A percentile compares a stretch with the other conserved stretches of the same genome.
Evolutionary conservation across 2,113 vertebrate species (phyloP).

Genomic region (Calyptommatus sinebrachiatus): DNA sequence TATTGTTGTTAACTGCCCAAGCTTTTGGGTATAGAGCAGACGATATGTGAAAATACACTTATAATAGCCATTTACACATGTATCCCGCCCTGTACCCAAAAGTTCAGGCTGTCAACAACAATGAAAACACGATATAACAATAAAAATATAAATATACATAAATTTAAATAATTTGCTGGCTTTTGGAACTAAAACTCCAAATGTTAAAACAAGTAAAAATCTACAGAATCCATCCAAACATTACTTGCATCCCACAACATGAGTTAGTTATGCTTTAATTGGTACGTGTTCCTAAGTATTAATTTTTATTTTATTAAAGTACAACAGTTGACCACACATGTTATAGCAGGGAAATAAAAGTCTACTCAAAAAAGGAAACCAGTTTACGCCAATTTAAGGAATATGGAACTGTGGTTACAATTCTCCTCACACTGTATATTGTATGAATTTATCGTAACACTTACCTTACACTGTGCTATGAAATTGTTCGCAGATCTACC

Average conservation of each 20-base stretch:
- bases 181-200: not conserved
- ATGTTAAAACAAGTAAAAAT: not conserved
- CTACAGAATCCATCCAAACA: not conserved
- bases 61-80: no score
- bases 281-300: no score
- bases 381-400: not conserved
- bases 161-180: conserved; percentile 12
- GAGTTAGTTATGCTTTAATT: not conserved
- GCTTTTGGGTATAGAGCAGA: no score
- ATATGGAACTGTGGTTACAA: conserved; percentile 29
- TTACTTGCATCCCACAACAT: not conserved
- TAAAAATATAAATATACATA: no score
- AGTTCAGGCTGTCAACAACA: no score
- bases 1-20: no score
- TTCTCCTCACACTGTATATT: conserved; percentile 49
- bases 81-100: no score
- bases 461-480: conserved; percentile 44
- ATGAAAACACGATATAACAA: no score
- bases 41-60: no score
- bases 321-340: not conserved
- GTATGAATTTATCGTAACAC: conserved; percentile 41
- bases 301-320: not conserved
- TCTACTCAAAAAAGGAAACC: not conserved
- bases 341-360: not conserved
- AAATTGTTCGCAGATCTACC: conserved; percentile 54